phyloP scores from a whole-genome alignment of 2,797 vertebrate genomes.

The Erithacus rubecula region DNA sequence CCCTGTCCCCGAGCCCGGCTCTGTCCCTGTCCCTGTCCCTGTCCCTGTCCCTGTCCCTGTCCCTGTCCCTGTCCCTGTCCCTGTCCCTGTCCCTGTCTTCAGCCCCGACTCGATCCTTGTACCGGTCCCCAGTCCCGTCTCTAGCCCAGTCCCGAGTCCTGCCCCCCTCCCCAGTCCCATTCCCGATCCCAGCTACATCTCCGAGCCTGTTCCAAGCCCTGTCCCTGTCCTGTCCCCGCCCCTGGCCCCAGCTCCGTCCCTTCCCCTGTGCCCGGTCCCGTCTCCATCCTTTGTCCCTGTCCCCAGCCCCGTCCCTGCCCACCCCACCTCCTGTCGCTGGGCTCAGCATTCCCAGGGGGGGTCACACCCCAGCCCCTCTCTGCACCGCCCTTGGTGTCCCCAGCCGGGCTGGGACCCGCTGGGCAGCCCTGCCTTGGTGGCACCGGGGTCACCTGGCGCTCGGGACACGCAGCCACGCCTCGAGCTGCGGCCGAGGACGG shows the following conservation, averaged over 20 bases:
- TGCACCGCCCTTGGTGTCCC: not conserved
- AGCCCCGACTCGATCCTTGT: not conserved
- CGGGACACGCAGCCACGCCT: not conserved
- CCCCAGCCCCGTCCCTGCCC: not conserved
- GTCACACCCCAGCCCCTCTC: not conserved
- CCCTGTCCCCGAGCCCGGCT: no score
- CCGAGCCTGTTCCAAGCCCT: not conserved
- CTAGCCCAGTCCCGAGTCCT: no score
- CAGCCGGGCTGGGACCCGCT: not conserved
- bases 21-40: not conserved
- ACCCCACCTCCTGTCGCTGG: rapidly evolving
- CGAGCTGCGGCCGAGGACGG: rapidly evolving
- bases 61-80: not conserved
- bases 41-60: rapidly evolving
- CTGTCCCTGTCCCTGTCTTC: rapidly evolving
- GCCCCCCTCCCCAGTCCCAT: not conserved
- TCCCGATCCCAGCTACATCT: no score
- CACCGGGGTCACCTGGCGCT: not conserved
- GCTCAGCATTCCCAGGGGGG: not conserved
- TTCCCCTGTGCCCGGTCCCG: not conserved
- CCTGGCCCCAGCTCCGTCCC: not conserved
- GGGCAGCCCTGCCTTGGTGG: not conserved
- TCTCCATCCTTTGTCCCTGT: not conserved
- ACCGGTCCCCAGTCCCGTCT: not conserved
- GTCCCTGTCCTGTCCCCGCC: not conserved